phyloP scores from a whole-genome alignment of 2,113 vertebrate genomes.

The Psittacus erithacus region DNA sequence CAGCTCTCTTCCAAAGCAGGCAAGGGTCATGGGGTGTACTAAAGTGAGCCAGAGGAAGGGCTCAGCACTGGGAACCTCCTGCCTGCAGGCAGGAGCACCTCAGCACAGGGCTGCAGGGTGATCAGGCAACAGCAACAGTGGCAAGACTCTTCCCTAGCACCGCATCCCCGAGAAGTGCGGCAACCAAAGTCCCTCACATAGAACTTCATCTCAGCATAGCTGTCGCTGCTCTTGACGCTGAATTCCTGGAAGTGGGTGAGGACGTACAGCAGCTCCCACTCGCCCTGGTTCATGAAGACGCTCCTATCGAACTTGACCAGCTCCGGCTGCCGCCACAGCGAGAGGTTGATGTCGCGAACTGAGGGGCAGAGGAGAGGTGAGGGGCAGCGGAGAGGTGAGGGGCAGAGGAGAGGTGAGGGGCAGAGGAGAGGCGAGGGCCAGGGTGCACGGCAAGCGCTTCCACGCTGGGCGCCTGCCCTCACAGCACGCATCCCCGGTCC shows the following conservation, averaged over 20 bases:
- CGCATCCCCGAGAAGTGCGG: rapidly evolving
- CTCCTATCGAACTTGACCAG: constrained; percentile 87
- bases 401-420: too few relatives aligned
- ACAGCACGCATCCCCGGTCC: background rate
- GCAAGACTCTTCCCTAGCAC: background rate
- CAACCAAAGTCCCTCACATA: constrained; percentile 76
- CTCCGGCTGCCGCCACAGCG: constrained; percentile 88
- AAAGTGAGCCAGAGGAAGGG: background rate
- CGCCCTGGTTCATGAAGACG: constrained; percentile 96
- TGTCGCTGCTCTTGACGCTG: constrained; percentile 82
- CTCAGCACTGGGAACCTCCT: background rate
- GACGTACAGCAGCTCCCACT: constrained; percentile 95
- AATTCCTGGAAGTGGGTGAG: constrained; percentile 87
- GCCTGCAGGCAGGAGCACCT: background rate
- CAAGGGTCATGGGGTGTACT: rapidly evolving
- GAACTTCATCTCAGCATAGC: constrained; percentile 95
- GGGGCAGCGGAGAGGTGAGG: background rate
- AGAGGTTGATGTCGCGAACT: constrained; percentile 97
- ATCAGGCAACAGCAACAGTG: rapidly evolving
- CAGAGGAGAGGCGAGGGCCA: background rate
- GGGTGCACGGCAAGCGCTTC: background rate
- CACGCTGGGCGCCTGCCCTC: background rate
- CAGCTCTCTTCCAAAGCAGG: background rate
- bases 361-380: background rate
- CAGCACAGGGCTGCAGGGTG: background rate